phyloP scores from a whole-genome alignment of 2,888 invertebrate species.

The Campopleginae sp. region DNA sequence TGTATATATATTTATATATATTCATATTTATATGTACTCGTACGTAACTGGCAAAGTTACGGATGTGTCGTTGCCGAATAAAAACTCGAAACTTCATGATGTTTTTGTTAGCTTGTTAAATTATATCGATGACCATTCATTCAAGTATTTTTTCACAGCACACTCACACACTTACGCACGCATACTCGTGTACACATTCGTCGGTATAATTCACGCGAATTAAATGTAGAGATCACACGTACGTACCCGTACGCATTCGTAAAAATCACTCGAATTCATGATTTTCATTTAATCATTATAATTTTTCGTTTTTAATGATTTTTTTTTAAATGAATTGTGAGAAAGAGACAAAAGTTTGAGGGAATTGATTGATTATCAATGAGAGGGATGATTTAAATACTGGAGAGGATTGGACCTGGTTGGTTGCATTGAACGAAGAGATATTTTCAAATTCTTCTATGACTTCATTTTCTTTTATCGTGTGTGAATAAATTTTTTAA shows the following conservation, averaged over 20 bases:
- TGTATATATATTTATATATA: slow-evolving; percentile 62
- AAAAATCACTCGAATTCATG: slow-evolving; percentile 43
- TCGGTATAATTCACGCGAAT: neutral
- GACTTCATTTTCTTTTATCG: slow-evolving; percentile 16
- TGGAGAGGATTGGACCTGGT: slow-evolving; percentile 59
- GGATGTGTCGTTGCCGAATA: slow-evolving; percentile 79
- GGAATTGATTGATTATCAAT: slow-evolving; percentile 41
- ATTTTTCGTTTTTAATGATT: slow-evolving; percentile 19
- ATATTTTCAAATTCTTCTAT: slow-evolving; percentile 6
- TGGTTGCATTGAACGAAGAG: slow-evolving; percentile 35
- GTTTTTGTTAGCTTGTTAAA: slow-evolving; percentile 51
- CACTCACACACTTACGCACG: slow-evolving; percentile 15
- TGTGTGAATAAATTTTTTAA: slow-evolving; percentile 16
- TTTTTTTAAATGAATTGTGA: slow-evolving; percentile 18
- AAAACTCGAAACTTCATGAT: slow-evolving; percentile 70
- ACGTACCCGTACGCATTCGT: slow-evolving; percentile 38
- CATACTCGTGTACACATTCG: slow-evolving; percentile 32
- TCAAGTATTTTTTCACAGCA: slow-evolving; percentile 20
- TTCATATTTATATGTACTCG: slow-evolving; percentile 69
- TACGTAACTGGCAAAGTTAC: slow-evolving; percentile 74
- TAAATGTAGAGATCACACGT: slow-evolving; percentile 30
- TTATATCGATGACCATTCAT: slow-evolving; percentile 64
- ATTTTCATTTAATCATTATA: neutral
- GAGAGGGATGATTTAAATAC: slow-evolving; percentile 42
- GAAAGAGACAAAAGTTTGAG: slow-evolving; percentile 30